Percentiles rank a stretch among this genome's conserved stretches.
Conservation (phyloP, 2,113 vertebrate genomes). For the Protobothrops mucrosquamatus region DNA sequence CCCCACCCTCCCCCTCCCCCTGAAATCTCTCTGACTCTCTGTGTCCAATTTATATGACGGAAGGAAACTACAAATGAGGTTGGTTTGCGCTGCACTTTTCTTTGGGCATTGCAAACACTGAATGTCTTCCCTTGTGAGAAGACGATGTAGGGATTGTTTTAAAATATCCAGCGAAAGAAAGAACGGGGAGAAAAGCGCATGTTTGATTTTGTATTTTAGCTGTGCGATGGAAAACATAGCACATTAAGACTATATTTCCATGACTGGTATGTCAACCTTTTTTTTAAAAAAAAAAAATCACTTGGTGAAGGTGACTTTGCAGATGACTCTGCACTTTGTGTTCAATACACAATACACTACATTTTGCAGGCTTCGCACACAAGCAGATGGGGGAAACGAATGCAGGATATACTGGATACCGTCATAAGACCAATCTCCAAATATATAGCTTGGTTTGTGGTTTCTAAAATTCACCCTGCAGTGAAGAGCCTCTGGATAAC, state of each 20-base stretch:
- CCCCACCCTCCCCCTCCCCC: background rate
- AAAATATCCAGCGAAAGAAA: background rate
- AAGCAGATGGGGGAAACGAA: background rate
- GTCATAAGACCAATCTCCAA: background rate
- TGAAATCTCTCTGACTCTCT: background rate
- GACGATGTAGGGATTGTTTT: background rate
- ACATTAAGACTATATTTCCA: background rate
- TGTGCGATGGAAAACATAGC: background rate
- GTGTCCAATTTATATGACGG: background rate
- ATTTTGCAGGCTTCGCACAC: background rate
- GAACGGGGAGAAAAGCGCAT: background rate
- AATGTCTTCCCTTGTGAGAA: background rate
- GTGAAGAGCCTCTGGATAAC: background rate
- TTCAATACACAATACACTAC: background rate
- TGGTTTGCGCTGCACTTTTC: background rate
- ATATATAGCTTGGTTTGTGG: background rate
- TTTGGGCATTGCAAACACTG: background rate
- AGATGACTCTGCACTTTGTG: background rate
- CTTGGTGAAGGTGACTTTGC: background rate
- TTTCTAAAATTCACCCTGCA: background rate
- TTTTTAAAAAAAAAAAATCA: background rate
- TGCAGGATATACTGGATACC: background rate
- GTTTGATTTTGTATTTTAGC: background rate
- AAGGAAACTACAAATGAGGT: conserved; percentile 18
- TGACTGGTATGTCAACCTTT: background rate